Evolutionary conservation across 2,888 invertebrate species (phyloP), one percentile per base, ranked within the genome.

Genomic region (Anarsia innoxiella): DNA sequence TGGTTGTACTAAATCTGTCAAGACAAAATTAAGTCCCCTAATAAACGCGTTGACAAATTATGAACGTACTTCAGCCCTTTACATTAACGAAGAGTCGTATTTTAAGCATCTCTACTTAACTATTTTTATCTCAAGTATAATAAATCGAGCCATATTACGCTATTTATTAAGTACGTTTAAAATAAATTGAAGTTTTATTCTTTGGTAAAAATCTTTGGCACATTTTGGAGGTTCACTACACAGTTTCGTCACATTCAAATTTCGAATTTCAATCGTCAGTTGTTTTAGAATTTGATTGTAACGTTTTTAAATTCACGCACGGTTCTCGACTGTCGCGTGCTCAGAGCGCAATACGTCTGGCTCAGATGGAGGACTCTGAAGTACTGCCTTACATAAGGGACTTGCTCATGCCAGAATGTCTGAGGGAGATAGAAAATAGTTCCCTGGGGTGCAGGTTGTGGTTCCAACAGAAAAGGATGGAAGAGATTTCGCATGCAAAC

Each of bases 381-480:
- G 73, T 69, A 83, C 84, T 84, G 78, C 66, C 82, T 83, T 83
- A 84, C 78, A 79, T 84, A 83, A 83, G 84, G 83, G 76, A 78
- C 64, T 68, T 58, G 59, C 63, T 70, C n/a, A n/a, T n/a, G 70
- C 64, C 68, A 59, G 56, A 68, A 66, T 57, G 54, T 54, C 56
- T 52, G 78, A 82, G 51, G 64, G 71, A 70, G 82, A 83, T 50
- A 50, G 71, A 49, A 55, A 53, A 73, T 49, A 40, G 51, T 55
- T 62, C 67, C 66, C 61, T 57, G 68, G 73, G 74, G 72, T 71
- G 70, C 68, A 65, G 67, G 57, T 61, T 53, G 57, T 46, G 53
- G 52, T 54, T 49, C 51, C 50, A 59, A 60, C 54, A 43, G 77
- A 82, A 55, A 67, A 69, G 63, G 82, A 80, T 54, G 56, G 67